Evolutionary conservation across 35 echinoderm and acorn worm genomes (phyloP), one percentile per base, ranked within the genome.

Genomic region (Holothuria glaberrima): DNA sequence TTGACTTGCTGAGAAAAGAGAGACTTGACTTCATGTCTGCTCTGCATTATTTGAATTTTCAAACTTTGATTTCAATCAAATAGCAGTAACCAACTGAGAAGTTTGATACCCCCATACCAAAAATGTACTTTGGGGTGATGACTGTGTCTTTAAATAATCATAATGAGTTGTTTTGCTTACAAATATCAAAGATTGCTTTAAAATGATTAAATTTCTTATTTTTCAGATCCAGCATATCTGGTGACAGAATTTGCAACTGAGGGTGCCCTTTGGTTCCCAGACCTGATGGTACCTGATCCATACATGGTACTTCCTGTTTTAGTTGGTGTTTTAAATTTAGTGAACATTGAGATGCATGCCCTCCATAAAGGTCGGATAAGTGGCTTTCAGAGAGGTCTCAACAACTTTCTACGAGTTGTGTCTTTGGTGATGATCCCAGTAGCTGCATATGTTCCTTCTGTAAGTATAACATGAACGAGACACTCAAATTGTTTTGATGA

Each of bases 401-500:
- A 89, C 70, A 94, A 94, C 79, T 71, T 93, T 32, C 56, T 97
- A 10, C 78, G 95, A 17, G 86, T 71, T 13, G 17, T 97, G 0
- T 94, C 92, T 26, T 54, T 97, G 10, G 24, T 83, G 32, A 97
- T 97, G 91, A 91, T 97, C 27, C 95, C 95, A 26, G 86, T 97
- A 36, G 92, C 95, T 65, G 92, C 95, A 30, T 89, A 91, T 28
- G 58, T 95, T 33, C 94, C 94, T 30, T 69, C 90, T 30, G 94
- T 95, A 73, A 95, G 94, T 69, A 10, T 46, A 82, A 16, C n/a
- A 9, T 17, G 50, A 12, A 54, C n/a, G n/a, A n/a, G n/a, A n/a
- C n/a, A n/a, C n/a, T 74, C 35, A 44, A 36, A 21, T 48, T 46
- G 17, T 19, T 31, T 28, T 18, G 25, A 29, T 86, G 9, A 58